These are phyloP conservation scores for Australoheros facetus DNA, from an alignment of 2,797 vertebrate species.

Conservation along the genomic window DNA sequence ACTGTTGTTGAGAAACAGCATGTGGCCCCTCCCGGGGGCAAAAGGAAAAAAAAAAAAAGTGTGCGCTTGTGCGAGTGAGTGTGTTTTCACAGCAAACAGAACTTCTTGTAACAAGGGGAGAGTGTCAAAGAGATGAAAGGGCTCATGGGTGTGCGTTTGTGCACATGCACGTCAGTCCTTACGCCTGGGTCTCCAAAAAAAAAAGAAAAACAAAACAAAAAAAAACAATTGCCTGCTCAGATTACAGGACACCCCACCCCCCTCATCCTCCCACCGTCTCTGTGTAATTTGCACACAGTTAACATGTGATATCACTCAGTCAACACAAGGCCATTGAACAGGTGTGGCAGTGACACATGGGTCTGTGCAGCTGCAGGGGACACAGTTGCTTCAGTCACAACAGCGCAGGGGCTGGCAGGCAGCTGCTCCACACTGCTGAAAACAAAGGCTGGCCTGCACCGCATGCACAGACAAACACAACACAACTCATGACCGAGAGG, in stretches of 20 bases:
- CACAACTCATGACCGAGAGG: neutral
- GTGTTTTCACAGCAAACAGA: conserved; percentile 52
- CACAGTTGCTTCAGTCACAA: conserved; percentile 69
- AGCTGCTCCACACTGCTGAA: conserved; percentile 40
- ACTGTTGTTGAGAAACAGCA: conserved; percentile 65
- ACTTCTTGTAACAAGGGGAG: conserved; percentile 7
- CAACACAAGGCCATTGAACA: conserved; percentile 60
- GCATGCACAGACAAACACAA: conserved; percentile 19
- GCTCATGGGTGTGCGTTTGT: neutral
- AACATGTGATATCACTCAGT: conserved; percentile 57
- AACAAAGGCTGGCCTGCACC: conserved; percentile 48
- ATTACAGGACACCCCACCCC: conserved; percentile 11
- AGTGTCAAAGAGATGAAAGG: conserved; percentile 1
- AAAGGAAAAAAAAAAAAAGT: neutral
- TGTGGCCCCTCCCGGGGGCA: conserved; percentile 29
- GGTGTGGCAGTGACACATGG: conserved; percentile 68
- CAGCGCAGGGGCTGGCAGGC: conserved; percentile 24
- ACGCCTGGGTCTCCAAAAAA: neutral
- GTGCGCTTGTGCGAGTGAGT: neutral
- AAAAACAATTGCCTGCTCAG: conserved; percentile 19
- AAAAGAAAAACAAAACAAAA: neutral
- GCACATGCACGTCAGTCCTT: neutral
- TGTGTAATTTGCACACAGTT: conserved; percentile 47
- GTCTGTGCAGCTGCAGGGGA: conserved; percentile 62
- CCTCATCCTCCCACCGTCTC: neutral